A percentile compares a stretch with the other conserved stretches of the same genome.
Conservation (phyloP, 2,113 vertebrate genomes). For the Neolamprologus variostigma region DNA sequence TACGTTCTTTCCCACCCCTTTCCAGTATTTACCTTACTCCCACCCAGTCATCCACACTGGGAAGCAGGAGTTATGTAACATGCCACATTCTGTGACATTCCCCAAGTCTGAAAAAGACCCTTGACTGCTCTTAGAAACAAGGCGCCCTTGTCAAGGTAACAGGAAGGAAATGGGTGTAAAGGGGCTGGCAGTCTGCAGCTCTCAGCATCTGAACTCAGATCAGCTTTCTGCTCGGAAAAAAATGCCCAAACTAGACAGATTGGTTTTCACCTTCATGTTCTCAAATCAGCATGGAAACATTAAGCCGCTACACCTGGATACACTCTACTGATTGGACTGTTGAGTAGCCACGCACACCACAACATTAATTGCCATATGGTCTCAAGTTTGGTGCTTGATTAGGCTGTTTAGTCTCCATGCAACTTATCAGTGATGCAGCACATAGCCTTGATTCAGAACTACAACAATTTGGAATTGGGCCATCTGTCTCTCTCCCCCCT, state of each 20-base stretch:
- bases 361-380: neutral
- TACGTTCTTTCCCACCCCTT: neutral
- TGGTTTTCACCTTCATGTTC: neutral
- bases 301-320: neutral
- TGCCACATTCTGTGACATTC: slow-evolving; percentile 43
- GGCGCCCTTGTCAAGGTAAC: slow-evolving; percentile 17
- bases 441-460: neutral
- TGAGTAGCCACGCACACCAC: neutral
- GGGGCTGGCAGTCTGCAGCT: neutral
- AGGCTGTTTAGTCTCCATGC: neutral
- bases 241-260: neutral
- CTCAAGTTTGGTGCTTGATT: neutral
- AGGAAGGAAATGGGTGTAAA: slow-evolving; percentile 18
- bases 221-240: neutral
- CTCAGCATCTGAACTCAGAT: neutral
- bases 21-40: slow-evolving; percentile 44
- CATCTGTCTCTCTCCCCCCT: slow-evolving; percentile 31
- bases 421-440: slow-evolving; percentile 3
- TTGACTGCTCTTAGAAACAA: slow-evolving; percentile 34
- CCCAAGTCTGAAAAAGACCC: slow-evolving; percentile 11
- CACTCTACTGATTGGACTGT: neutral
- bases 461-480: slow-evolving; percentile 9
- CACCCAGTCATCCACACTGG: neutral
- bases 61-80: slow-evolving; percentile 43
- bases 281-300: neutral